Conservation (phyloP, 2,888 invertebrate genomes). For the Diarsia dahlii region DNA sequence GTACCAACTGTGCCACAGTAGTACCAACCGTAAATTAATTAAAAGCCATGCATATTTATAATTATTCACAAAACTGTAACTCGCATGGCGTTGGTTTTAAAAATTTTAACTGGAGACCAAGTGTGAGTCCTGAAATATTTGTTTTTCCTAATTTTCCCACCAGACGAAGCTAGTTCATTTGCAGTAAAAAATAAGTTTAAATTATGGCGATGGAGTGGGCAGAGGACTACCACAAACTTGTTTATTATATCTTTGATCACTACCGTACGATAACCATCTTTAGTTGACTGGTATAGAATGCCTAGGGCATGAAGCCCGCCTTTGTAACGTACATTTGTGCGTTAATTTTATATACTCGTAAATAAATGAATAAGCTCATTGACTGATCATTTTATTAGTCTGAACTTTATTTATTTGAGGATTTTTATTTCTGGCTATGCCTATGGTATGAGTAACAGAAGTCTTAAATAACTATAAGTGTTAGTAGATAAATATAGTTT, state of each 20-base stretch:
- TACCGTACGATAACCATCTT: not conserved
- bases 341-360: too few relatives aligned
- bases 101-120: fast-evolving
- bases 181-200: not conserved
- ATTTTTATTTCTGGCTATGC: not conserved
- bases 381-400: not conserved
- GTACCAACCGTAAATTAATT: slow-evolving; percentile 23
- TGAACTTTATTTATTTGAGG: not conserved
- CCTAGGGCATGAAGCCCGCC: too few relatives aligned
- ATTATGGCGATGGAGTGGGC: too few relatives aligned
- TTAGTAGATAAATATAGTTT: not conserved
- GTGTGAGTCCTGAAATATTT: not conserved
- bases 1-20: not conserved
- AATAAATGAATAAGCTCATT: too few relatives aligned
- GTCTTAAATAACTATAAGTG: not conserved
- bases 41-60: not conserved
- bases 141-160: not conserved
- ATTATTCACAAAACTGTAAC: not conserved
- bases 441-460: not conserved
- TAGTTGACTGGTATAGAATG: too few relatives aligned
- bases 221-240: too few relatives aligned
- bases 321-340: too few relatives aligned
- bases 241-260: too few relatives aligned
- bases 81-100: not conserved
- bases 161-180: not conserved